Conservation (phyloP, 2,113 vertebrate genomes). For the Gobius niger region DNA sequence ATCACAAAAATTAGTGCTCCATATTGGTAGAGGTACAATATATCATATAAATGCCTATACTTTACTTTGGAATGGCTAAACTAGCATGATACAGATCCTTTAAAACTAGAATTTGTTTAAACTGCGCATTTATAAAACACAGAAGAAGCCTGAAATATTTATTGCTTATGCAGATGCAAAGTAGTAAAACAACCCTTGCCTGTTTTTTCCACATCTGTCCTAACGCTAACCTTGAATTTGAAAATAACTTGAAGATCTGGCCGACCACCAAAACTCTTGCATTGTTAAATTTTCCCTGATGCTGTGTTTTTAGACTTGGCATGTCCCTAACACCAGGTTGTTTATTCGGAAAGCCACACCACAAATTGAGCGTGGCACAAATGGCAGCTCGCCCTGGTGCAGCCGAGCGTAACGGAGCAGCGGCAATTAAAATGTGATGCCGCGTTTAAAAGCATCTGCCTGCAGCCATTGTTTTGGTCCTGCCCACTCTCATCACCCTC, state of each 20-base stretch:
- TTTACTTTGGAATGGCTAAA: too few species aligned
- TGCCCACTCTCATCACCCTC: conserved; percentile 48
- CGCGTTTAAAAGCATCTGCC: conserved; percentile 49
- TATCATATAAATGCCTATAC: too few species aligned
- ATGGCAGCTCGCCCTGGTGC: conserved; percentile 26
- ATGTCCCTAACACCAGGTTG: conserved; percentile 21
- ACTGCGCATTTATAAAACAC: too few species aligned
- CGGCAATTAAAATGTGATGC: conserved; percentile 70
- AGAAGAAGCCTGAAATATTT: too few species aligned
- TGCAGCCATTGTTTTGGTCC: conserved; percentile 50
- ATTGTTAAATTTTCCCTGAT: conserved; percentile 42
- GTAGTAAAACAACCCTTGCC: too few species aligned
- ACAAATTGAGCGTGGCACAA: conserved; percentile 55
- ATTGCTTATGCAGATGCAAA: too few species aligned
- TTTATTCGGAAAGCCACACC: conserved; percentile 26
- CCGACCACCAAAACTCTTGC: not conserved
- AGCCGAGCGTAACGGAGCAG: conserved; percentile 37
- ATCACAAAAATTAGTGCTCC: too few species aligned
- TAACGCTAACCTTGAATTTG: not conserved
- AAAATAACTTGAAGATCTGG: not conserved
- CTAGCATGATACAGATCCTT: too few species aligned
- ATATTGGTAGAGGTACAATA: too few species aligned
- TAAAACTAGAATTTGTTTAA: too few species aligned
- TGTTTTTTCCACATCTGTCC: too few species aligned
- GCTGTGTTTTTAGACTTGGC: conserved; percentile 37